Base-by-base conservation (phyloP, 2,888 invertebrate species). In the Cordilura impudica region DNA sequence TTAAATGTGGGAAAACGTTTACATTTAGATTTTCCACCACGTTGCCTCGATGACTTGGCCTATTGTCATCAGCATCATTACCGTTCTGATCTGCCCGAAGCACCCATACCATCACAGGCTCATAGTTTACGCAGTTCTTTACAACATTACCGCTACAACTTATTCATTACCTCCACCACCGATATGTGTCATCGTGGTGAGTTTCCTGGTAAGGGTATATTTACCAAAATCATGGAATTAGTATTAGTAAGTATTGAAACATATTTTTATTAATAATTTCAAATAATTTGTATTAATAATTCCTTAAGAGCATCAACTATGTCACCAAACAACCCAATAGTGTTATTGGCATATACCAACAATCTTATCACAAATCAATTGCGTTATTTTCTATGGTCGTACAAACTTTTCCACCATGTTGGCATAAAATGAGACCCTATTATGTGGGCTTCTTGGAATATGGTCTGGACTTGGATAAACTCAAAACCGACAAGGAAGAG, bases 341-440 rank as follows among this genome's bases (percentile, higher is more conserved):
- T 2, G 67, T 72, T 39, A 71, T 79, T 31, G 26, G 61, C 0
- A 81, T 65, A 1, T 70, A 82, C 7, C 82, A 66, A 16, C 81
- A 84, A 10, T 76, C 81, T 0, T 83, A 88, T 16, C 81, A 74
- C 10, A 84, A 89, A 65, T 82, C 86, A 0, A 78, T 86, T 14
- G 83, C 84, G 18, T 77, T 85, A 0, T 88, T 86, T 58, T 85
- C 85, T 31, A 79, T 85, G 4, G 81, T 89, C 43, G 76, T 90
- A 3, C 83, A 84, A 8, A 83, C 84, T 31, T 89, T 90, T 72
- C 89, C 89, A 6, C 90, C 89, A 1, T 89, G 89, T 67, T 89
- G 89, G 89, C 80, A 86, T 10, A 85, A 86, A 4, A 56, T 89
- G 26, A 87, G 88, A 8, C 81, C 84, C 0, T 86, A 84, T 14